Conservation (phyloP, 2,797 vertebrate species). For the Sebastiscus tertius region DNA sequence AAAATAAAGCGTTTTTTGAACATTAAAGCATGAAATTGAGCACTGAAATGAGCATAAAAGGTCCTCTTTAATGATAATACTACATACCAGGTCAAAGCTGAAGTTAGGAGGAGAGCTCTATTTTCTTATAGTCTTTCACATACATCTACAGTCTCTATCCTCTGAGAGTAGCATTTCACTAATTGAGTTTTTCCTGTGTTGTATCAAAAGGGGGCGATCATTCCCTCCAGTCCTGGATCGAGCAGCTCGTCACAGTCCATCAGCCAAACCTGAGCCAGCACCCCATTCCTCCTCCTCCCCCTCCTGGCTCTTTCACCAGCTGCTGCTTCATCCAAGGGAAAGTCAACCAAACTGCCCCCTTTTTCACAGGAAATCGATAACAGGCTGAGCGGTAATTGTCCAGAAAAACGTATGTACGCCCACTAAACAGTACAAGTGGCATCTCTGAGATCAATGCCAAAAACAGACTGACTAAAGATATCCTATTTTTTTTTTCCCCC, state of each 20-base stretch:
- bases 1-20: too few species aligned
- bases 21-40: too few species aligned
- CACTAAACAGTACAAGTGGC: constrained; percentile 40
- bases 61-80: too few species aligned
- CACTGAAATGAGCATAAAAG: too few species aligned
- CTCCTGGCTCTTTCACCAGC: constrained; percentile 6
- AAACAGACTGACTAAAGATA: constrained; percentile 8
- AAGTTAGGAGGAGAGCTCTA: background rate
- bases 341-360: constrained; percentile 20
- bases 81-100: background rate
- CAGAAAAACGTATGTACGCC: constrained; percentile 34
- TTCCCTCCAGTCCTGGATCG: background rate
- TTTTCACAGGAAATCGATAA: constrained; percentile 55
- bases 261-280: constrained; percentile 25
- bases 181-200: constrained; percentile 1
- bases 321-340: constrained; percentile 29
- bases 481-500: background rate
- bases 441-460: constrained; percentile 16
- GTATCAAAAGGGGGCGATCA: constrained; percentile 21
- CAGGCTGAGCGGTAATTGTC: constrained; percentile 52
- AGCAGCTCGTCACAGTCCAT: constrained; percentile 17
- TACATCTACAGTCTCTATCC: background rate
- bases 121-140: background rate
- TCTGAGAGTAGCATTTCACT: background rate
- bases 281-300: background rate